These are phyloP conservation scores for Aspidapion aeneum DNA, from an alignment of 2,888 invertebrate species.

Conservation along the genomic window DNA sequence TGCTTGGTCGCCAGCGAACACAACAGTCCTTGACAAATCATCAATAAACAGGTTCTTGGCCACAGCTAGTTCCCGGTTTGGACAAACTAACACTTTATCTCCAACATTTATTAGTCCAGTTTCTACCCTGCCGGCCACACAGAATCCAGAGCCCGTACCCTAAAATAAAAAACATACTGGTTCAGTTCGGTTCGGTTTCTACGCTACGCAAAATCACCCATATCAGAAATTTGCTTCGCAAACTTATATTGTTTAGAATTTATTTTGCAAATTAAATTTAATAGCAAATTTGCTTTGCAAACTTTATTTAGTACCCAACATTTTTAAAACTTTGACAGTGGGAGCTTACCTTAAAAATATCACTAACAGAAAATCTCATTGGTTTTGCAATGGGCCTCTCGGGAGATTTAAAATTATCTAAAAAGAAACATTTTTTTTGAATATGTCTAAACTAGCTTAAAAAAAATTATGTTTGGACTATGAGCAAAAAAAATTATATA, in stretches of 20 bases:
- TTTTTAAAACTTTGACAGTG: no score
- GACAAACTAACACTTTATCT: constrained; percentile 84
- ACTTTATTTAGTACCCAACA: no score
- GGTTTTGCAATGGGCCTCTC: constrained; percentile 85
- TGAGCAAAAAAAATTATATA: no score
- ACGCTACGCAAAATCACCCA: no score
- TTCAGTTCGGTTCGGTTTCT: no score
- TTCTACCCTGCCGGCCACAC: constrained; percentile 88
- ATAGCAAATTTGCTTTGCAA: no score
- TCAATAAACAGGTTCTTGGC: constrained; percentile 70
- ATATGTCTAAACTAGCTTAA: no score
- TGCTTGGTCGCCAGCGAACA: constrained; percentile 94
- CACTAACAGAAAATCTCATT: constrained; percentile 87
- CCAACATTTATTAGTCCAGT: constrained; percentile 83
- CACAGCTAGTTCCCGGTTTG: constrained; percentile 76
- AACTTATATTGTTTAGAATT: no score
- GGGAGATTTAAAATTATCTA: constrained; percentile 81
- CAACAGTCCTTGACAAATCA: constrained; percentile 71
- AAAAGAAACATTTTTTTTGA: constrained; percentile 33
- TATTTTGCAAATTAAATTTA: no score
- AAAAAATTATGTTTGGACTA: no score
- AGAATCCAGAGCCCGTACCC: constrained; percentile 86
- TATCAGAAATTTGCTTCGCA: no score
- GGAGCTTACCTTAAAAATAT: constrained; percentile 84
- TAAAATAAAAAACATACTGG: no score